A percentile compares a stretch with the other conserved stretches of the same genome.
phyloP scores from a whole-genome alignment of 2,797 vertebrate genomes.

The Pseudomugil tenellus region DNA sequence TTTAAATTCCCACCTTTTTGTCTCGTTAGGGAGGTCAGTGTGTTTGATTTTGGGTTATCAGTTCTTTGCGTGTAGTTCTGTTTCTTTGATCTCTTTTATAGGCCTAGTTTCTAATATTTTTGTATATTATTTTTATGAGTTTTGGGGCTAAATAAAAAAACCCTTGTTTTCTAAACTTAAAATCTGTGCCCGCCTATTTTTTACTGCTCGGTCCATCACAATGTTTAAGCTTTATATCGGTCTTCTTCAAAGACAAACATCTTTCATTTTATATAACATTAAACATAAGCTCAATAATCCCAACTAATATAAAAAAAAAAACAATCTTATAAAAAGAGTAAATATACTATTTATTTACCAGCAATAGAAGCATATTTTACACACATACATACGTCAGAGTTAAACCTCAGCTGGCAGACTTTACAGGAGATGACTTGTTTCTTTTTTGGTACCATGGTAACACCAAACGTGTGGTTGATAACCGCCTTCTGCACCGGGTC shows the following conservation, averaged over 20 bases:
- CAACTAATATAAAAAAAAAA: background rate
- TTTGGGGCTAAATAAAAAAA: too few species aligned
- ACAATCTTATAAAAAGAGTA: background rate
- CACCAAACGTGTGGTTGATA: constrained; percentile 98
- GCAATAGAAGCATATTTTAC: background rate
- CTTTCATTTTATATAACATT: background rate
- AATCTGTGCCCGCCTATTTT: too few species aligned
- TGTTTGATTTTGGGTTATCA: too few species aligned
- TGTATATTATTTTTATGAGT: too few species aligned
- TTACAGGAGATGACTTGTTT: constrained; percentile 96
- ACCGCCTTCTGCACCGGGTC: constrained; percentile 99
- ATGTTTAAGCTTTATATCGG: background rate
- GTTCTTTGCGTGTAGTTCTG: too few species aligned
- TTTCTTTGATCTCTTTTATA: too few species aligned
- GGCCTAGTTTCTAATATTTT: too few species aligned
- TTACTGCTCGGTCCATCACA: too few species aligned
- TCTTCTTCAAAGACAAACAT: background rate
- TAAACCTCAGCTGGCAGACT: constrained; percentile 96
- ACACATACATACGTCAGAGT: constrained; percentile 91
- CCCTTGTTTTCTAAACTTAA: too few species aligned
- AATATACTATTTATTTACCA: background rate
- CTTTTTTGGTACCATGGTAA: constrained; percentile 92
- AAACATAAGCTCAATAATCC: background rate
- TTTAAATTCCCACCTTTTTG: too few species aligned
- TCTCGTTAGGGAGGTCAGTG: too few species aligned